A percentile compares a stretch with the other conserved stretches of the same genome.
Evolutionary conservation across 2,113 vertebrate genomes (phyloP).

Genomic region (Pterophyllum scalare): DNA sequence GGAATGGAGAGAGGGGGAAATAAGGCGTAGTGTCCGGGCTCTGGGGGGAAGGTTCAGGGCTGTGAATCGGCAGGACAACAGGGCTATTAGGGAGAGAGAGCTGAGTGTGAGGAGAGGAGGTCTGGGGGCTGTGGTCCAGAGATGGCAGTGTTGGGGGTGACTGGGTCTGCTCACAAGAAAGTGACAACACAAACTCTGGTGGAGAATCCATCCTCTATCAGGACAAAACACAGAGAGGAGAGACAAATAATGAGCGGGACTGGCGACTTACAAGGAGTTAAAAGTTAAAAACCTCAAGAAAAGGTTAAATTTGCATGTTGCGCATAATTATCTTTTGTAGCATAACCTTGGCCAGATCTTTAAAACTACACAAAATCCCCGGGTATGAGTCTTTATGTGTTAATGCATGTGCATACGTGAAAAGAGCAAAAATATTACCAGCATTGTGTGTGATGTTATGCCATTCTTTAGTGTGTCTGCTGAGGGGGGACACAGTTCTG

Average conservation of each 20-base stretch:
- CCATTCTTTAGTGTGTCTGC: conserved; percentile 77
- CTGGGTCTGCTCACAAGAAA: conserved; percentile 79
- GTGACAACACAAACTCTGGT: conserved; percentile 81
- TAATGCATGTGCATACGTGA: neutral
- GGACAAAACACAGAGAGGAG: conserved; percentile 24
- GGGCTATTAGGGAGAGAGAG: conserved; percentile 61
- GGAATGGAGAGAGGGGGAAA: conserved; percentile 75
- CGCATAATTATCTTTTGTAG: neutral
- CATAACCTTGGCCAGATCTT: neutral
- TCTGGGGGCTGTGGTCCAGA: conserved; percentile 81
- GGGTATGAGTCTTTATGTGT: neutral
- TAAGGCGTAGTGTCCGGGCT: conserved; percentile 68
- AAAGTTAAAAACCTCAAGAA: conserved; percentile 10
- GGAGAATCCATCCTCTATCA: conserved; percentile 84
- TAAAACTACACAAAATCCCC: conserved; percentile 2
- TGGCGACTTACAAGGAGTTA: neutral
- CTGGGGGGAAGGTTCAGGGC: conserved; percentile 67
- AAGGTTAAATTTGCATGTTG: conserved; percentile 19
- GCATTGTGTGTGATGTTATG: conserved; percentile 71
- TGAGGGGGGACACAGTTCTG: conserved; percentile 59
- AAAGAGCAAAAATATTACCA: conserved; percentile 61
- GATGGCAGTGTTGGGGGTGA: conserved; percentile 78
- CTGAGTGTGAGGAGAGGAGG: conserved; percentile 57
- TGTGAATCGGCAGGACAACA: conserved; percentile 56
- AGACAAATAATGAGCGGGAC: neutral